Conservation (phyloP, 2,888 invertebrate species). For the Silvanus unidentatus region DNA sequence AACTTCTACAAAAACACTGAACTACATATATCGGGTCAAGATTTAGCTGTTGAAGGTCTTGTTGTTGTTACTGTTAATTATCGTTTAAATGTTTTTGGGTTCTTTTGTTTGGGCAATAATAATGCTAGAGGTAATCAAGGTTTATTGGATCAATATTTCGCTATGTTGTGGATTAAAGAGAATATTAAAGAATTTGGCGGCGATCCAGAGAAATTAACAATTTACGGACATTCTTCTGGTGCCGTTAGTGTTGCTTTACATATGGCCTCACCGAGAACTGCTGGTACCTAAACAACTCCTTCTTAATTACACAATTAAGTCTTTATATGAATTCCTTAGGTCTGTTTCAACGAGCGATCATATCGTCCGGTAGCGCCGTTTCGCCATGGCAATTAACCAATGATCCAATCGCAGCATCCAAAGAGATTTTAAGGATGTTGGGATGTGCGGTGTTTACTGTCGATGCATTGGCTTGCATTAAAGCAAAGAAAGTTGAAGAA, state of each 20-base stretch:
- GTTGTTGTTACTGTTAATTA: constrained; percentile 67
- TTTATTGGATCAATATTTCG: constrained; percentile 77
- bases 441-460: constrained; percentile 51
- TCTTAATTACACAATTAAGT: neutral
- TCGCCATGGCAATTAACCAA: constrained; percentile 46
- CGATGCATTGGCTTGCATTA: constrained; percentile 56
- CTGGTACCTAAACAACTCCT: constrained; percentile 49
- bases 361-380: constrained; percentile 58
- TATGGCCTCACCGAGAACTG: constrained; percentile 60
- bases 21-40: constrained; percentile 58
- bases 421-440: constrained; percentile 52
- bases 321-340: constrained; percentile 37
- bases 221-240: constrained; percentile 78
- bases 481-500: constrained; percentile 54
- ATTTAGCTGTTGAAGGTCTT: constrained; percentile 64
- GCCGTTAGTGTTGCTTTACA: constrained; percentile 65
- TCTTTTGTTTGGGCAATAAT: constrained; percentile 53
- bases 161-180: constrained; percentile 68
- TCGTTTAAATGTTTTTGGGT: constrained; percentile 65
- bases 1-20: constrained; percentile 51
- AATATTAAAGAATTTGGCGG: constrained; percentile 78
- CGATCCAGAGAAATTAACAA: constrained; percentile 68
- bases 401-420: constrained; percentile 49
- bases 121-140: constrained; percentile 77
- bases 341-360: constrained; percentile 60